These are phyloP conservation scores for Triplophysa yarkandensis DNA, from an alignment of 2,797 vertebrate genomes.

Conservation along the genomic window DNA sequence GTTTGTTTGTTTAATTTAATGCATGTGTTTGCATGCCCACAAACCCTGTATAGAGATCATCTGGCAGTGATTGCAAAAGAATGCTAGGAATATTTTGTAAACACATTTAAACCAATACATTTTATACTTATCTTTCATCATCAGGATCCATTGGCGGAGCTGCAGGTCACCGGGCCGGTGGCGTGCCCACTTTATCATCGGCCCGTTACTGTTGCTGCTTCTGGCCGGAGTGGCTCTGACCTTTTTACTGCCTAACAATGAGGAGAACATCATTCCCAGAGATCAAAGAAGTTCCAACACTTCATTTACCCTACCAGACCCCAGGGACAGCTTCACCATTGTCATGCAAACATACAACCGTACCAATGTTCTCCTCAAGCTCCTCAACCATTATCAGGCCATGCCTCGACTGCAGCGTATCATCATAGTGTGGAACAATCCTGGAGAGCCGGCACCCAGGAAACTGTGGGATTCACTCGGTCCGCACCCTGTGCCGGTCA, in stretches of 20 bases:
- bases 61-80: neutral
- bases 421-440: constrained; percentile 93
- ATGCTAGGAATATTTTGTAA: neutral
- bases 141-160: constrained; percentile 57
- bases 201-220: constrained; percentile 69
- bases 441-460: constrained; percentile 81
- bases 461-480: constrained; percentile 86
- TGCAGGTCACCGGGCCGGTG: constrained; percentile 49
- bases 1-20: no score
- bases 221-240: constrained; percentile 70
- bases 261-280: constrained; percentile 61
- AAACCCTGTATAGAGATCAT: neutral
- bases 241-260: constrained; percentile 67
- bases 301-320: neutral
- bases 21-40: no score
- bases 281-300: constrained; percentile 52
- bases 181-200: constrained; percentile 61
- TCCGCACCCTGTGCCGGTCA: constrained; percentile 87
- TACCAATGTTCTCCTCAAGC: constrained; percentile 88
- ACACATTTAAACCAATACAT: no score
- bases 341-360: constrained; percentile 95
- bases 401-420: constrained; percentile 84
- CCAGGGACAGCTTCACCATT: constrained; percentile 81
- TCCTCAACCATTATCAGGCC: constrained; percentile 94
- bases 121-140: neutral